Conservation (phyloP, 1,140 invertebrate species). For the Olivierus martensii region DNA sequence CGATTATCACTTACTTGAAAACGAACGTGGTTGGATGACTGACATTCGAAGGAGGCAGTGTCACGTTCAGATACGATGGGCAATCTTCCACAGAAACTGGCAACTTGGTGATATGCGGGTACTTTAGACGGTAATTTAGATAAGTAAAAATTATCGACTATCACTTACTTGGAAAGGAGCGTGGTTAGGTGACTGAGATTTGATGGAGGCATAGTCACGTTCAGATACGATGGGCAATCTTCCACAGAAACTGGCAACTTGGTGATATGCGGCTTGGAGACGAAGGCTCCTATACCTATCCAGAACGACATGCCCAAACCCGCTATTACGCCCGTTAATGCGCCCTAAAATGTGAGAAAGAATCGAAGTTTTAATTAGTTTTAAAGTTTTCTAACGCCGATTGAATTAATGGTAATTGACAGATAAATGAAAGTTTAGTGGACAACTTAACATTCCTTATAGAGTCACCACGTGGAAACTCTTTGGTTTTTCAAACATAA, state of each 20-base stretch:
- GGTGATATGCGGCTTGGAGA: constrained; percentile 10
- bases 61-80: constrained; percentile 4
- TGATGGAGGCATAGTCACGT: constrained; percentile 2
- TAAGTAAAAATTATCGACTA: too few species aligned
- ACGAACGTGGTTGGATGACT: neutral
- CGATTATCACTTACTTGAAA: too few species aligned
- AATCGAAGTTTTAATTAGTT: too few species aligned
- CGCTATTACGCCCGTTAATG: constrained; percentile 50
- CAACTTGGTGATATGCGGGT: constrained; percentile 4
- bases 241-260: too few species aligned
- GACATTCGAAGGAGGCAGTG: neutral
- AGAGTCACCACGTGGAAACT: too few species aligned
- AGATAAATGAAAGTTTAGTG: too few species aligned
- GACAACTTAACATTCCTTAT: too few species aligned
- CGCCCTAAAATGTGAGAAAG: constrained; percentile 62
- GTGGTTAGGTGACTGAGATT: neutral
- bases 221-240: neutral
- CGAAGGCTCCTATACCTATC: constrained; percentile 60
- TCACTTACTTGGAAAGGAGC: too few species aligned
- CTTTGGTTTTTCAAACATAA: too few species aligned
- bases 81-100: constrained; percentile 53
- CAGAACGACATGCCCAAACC: constrained; percentile 58
- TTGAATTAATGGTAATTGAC: too few species aligned
- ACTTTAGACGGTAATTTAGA: too few species aligned
- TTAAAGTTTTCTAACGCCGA: too few species aligned